Percentiles rank a stretch among this genome's conserved stretches.
Evolutionary conservation across 2,113 vertebrate genomes (phyloP).

Genomic region (Uria lomvia): DNA sequence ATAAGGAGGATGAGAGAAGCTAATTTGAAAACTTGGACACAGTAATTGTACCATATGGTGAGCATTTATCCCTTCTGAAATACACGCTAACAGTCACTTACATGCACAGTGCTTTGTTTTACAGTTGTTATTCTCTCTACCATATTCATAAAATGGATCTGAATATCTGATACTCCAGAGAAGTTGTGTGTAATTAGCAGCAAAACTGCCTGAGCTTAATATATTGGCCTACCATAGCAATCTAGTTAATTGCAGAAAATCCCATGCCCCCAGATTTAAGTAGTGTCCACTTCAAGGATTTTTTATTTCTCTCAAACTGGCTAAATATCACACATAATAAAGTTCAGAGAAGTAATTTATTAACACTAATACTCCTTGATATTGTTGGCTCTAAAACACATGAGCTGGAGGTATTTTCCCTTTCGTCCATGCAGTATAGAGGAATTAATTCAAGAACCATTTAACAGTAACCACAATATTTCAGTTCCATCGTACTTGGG

Average conservation of each 20-base stretch:
- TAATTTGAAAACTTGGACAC: conserved; percentile 92
- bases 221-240: conserved; percentile 69
- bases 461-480: not conserved
- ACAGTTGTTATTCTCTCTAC: conserved; percentile 83
- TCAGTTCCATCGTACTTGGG: not conserved
- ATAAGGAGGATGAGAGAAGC: conserved; percentile 88
- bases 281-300: conserved; percentile 61
- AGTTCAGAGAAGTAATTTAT: conserved; percentile 29
- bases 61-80: conserved; percentile 96
- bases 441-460: not conserved
- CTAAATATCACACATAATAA: conserved; percentile 12
- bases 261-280: conserved; percentile 54
- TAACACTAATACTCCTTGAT: not conserved
- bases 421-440: not conserved
- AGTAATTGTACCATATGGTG: conserved; percentile 96
- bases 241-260: conserved; percentile 72
- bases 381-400: not conserved
- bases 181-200: conserved; percentile 81
- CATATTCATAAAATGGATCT: conserved; percentile 82
- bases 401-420: not conserved
- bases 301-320: conserved; percentile 32
- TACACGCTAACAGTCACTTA: conserved; percentile 91
- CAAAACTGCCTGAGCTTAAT: conserved; percentile 74
- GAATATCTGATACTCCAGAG: conserved; percentile 79
- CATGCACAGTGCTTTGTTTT: conserved; percentile 90